Conservation (phyloP, 2,888 invertebrate species). For the Brachynemurus nebulosus region DNA sequence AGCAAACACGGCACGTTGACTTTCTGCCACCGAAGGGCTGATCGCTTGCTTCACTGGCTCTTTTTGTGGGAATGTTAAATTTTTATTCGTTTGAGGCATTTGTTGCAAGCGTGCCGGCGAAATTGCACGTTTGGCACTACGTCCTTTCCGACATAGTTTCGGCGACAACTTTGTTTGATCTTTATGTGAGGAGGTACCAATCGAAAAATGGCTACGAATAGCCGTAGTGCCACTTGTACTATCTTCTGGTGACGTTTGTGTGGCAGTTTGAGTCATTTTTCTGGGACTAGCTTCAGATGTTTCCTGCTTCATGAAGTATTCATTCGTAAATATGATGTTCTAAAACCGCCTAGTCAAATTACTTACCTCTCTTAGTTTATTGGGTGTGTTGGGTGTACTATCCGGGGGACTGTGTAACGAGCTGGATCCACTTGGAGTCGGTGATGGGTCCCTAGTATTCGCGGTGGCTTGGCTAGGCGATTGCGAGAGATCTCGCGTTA, state of each 20-base stretch:
- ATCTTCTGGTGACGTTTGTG: conserved; percentile 56
- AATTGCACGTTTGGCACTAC: conserved; percentile 32
- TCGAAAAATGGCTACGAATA: conserved; percentile 41
- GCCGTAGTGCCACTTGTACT: conserved; percentile 28
- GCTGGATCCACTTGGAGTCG: conserved; percentile 40
- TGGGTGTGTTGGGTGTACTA: conserved; percentile 35
- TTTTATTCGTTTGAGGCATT: conserved; percentile 28
- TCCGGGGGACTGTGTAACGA: conserved; percentile 36
- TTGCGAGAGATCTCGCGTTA: conserved; percentile 46
- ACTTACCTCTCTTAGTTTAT: conserved; percentile 25
- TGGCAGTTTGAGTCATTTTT: conserved; percentile 46
- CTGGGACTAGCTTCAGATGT: conserved; percentile 27
- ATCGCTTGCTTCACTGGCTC: conserved; percentile 67
- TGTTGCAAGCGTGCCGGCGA: conserved; percentile 34
- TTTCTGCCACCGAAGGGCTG: conserved; percentile 85
- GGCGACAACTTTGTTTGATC: conserved; percentile 42
- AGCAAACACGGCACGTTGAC: conserved; percentile 87
- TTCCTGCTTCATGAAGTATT: conserved; percentile 22
- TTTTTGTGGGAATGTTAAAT: conserved; percentile 28
- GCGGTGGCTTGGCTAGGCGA: conserved; percentile 38
- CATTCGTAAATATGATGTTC: neutral
- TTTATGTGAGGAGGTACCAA: conserved; percentile 36
- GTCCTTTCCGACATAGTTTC: conserved; percentile 41
- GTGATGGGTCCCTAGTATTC: conserved; percentile 36
- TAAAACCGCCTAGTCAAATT: neutral